Conservation (phyloP, 64 coral and sea anemone species). For the Platygyra sinensis region DNA sequence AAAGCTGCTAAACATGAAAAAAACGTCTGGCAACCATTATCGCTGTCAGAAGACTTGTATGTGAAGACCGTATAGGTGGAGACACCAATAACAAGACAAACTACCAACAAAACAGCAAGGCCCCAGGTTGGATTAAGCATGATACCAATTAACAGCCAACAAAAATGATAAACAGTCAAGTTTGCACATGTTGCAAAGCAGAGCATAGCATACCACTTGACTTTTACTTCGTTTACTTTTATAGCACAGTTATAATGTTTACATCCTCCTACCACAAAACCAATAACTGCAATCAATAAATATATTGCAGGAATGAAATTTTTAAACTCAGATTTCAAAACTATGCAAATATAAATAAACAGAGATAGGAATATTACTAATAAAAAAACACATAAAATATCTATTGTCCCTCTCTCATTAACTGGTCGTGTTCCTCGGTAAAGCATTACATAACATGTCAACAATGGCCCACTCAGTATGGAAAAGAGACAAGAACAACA, state of each 20-base stretch:
- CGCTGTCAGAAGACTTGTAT: not conserved
- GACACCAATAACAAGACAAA: not conserved
- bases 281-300: not conserved
- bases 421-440: too few species aligned
- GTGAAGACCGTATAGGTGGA: not conserved
- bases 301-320: not conserved
- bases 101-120: not conserved
- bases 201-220: not conserved
- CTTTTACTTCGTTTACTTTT: not conserved
- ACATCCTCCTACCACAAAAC: not conserved
- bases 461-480: not conserved
- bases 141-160: constrained; percentile 14
- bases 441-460: not conserved
- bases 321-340: not conserved
- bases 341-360: not conserved
- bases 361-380: not conserved
- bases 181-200: not conserved
- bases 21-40: not conserved
- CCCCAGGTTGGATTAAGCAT: constrained; percentile 14
- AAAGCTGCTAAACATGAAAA: not conserved
- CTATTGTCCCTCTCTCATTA: not conserved
- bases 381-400: not conserved
- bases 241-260: not conserved
- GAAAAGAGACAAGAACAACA: not conserved
- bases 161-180: not conserved